Evolutionary conservation across 53 echinoderm and acorn worm genomes (phyloP), one percentile per base, ranked within the genome.

Genomic region (Arbacia lixula): DNA sequence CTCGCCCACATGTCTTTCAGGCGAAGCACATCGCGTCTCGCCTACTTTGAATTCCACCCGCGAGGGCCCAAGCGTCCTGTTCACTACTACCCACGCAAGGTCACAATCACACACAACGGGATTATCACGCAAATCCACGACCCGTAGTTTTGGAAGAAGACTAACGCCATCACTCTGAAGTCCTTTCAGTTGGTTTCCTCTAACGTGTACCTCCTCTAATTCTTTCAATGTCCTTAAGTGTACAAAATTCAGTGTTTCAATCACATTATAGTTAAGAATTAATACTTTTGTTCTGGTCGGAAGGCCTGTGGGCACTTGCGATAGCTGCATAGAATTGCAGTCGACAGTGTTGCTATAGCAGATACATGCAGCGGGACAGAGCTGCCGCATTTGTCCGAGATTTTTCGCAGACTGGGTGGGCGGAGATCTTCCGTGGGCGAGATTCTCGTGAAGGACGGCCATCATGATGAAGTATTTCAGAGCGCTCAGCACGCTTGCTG

Each of bases 41-140:
- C 64, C 82, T n/a, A 81, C 12, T 46, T 27, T 31, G 31, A 81
- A 17, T 8, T 63, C 20, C 37, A 58, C 19, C 17, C 14, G 28
- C 12, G 1, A 63, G 10, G 43, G 2, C 6, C 41, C 21, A 2
- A 17, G 41, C 50, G n/a, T 30, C 20, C 19, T 49, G 2, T 46
- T 81, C 6, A 19, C 35, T 5, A 63, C 31, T 20, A 81, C n/a
- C 9, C 39, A 0, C 1, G 49, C 62, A 32, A 81, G 35, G 8
- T 40, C 19, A 22, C 82, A 81, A 49, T 64, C 64, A 63, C 82
- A 81, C 82, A 61, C 63, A 42, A 81, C 17, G 3, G 62, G 64
- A 46, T 81, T 81, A 41, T 43, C 41, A 31, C 63, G 39, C 49
- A 81, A 20, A 64, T 81, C 82, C 1, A 81, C 20, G 41, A 28